Evolutionary conservation across 2,113 vertebrate species (phyloP), one percentile per base, ranked within the genome.

Genomic region (Manacus vitellinus): DNA sequence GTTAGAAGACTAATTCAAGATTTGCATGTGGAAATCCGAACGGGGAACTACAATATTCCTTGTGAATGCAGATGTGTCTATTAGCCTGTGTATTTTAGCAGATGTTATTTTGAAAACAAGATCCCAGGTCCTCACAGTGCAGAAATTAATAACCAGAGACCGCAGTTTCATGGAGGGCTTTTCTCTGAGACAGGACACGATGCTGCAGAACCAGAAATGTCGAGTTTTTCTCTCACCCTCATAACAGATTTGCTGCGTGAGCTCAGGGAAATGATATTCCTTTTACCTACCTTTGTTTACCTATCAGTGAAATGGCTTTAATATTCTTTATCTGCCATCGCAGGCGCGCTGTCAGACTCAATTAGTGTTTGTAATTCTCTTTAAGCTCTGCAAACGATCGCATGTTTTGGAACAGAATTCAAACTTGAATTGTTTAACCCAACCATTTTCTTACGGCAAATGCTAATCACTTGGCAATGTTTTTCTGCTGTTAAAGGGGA

Each of bases 1-100:
- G 94, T 95, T 95, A 96, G 88, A 94, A 93, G 92, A 94, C 94
- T 97, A 97, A 96, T 96, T 97, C 95, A 87, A 96, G 94, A 95
- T 96, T 92, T 94, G 94, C 92, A 97, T 92, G 90, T 95, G 91
- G 95, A 93, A 96, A 94, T 96, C 92, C 10, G 10, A 96, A 95
- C 78, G 86, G 78, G 87, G 80, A 92, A 84, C 80, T 92, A 63
- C 80, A 81, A 61, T 94, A 82, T 92, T 96, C 58, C 85, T 78
- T 51, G 81, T 82, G 95, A 94, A 96, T 96, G 95, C 95, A 97
- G 95, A 96, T 96, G 92, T 93, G 54, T 88, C 95, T 91, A 96
- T 97, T 96, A 96, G 96, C 49, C 71, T 73, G 89, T 62, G 74
- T 70, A 25, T 96, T 96, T 88, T 72, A 95, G 91, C 96, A 97